Evolutionary conservation across 1,140 invertebrate genomes (phyloP).

Genomic region (Gonatopus flavifemur): DNA sequence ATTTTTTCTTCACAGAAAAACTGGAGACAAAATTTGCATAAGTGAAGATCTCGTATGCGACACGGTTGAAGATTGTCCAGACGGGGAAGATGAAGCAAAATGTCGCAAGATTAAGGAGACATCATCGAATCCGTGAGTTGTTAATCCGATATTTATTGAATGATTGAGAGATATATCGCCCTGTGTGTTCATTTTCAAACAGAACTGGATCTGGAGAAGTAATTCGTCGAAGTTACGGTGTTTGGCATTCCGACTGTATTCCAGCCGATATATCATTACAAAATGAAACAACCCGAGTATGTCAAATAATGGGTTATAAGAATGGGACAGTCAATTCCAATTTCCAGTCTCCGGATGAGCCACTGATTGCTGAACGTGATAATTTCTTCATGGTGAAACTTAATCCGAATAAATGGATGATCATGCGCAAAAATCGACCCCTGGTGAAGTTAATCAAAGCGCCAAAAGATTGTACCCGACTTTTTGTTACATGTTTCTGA

Average conservation of each 20-base stretch:
- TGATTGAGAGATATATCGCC: background rate
- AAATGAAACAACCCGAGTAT: constrained; percentile 18
- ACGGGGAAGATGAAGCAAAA: constrained; percentile 67
- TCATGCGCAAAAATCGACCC: constrained; percentile 26
- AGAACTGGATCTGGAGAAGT: constrained; percentile 60
- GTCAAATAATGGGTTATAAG: constrained; percentile 26
- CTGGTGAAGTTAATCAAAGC: constrained; percentile 26
- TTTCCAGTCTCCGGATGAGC: background rate
- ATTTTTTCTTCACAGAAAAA: constrained; percentile 14
- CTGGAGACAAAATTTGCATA: constrained; percentile 57
- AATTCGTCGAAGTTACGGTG: constrained; percentile 57
- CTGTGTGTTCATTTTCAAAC: constrained; percentile 14
- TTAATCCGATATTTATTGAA: background rate
- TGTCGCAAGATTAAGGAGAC: constrained; percentile 50
- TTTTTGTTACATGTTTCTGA: constrained; percentile 33
- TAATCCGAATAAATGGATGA: constrained; percentile 26
- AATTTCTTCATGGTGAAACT: constrained; percentile 38
- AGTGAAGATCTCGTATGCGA: constrained; percentile 74
- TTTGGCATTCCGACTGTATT: constrained; percentile 65
- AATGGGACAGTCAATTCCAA: constrained; percentile 19
- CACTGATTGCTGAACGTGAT: constrained; percentile 19
- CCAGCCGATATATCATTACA: constrained; percentile 21
- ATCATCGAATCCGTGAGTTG: constrained; percentile 26
- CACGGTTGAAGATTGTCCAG: constrained; percentile 67
- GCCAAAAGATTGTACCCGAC: constrained; percentile 27